Evolutionary conservation across 2,888 invertebrate species (phyloP).

Genomic region (Camptogramma bilineatum): DNA sequence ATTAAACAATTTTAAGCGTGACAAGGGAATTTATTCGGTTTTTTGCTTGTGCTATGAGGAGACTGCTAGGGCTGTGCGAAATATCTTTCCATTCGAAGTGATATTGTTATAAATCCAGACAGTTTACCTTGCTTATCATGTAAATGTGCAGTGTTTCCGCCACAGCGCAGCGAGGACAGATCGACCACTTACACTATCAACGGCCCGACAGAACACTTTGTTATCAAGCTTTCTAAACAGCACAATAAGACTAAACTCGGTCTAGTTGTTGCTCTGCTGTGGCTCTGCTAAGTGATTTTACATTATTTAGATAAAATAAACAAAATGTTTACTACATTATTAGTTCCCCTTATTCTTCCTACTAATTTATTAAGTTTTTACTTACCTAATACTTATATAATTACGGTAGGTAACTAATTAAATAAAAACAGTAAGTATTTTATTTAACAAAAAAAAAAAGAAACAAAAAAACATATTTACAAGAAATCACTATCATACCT

Average conservation of each 20-base stretch:
- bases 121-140: slow-evolving; percentile 52
- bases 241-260: background rate
- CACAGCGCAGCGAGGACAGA: slow-evolving; percentile 19
- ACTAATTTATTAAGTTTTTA: too few species aligned
- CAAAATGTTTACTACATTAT: background rate
- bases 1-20: too few species aligned
- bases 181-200: slow-evolving; percentile 13
- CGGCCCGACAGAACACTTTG: slow-evolving; percentile 13
- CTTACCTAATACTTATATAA: too few species aligned
- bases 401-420: too few species aligned
- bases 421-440: too few species aligned
- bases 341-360: too few species aligned
- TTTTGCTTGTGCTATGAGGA: too few species aligned
- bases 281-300: background rate
- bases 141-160: slow-evolving; percentile 42
- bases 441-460: too few species aligned
- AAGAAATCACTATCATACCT: too few species aligned
- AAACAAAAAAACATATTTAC: too few species aligned
- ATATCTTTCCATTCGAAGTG: background rate
- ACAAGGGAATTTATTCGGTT: too few species aligned
- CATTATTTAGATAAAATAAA: background rate
- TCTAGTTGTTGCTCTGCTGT: background rate
- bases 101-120: slow-evolving; percentile 36
- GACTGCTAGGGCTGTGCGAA: too few species aligned
- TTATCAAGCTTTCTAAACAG: background rate